phyloP scores from a whole-genome alignment of 2,888 invertebrate genomes.

The Galerucella calmariensis region DNA sequence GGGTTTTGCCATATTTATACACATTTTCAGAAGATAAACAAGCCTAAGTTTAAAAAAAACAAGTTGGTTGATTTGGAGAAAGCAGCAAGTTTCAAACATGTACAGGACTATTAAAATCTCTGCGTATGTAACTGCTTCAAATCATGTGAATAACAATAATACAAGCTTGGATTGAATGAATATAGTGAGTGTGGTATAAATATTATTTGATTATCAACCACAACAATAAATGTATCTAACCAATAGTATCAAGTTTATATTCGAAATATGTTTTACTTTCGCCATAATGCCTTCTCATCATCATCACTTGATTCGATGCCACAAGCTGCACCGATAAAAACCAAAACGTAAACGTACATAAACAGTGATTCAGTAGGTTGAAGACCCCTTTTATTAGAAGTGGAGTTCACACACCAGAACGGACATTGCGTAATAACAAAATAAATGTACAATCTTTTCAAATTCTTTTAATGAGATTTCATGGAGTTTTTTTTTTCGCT shows the following conservation, averaged over 20 bases:
- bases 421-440: constrained; percentile 25
- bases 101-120: too few species aligned
- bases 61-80: too few species aligned
- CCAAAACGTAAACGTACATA: constrained; percentile 13
- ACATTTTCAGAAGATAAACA: too few species aligned
- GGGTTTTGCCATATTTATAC: too few species aligned
- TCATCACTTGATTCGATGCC: neutral
- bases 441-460: constrained; percentile 29
- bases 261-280: neutral
- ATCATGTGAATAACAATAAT: too few species aligned
- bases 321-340: neutral
- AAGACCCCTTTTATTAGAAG: constrained; percentile 28
- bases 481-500: constrained; percentile 5
- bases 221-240: neutral
- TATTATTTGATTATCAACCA: neutral
- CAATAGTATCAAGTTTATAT: neutral
- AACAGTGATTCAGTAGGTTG: constrained; percentile 23
- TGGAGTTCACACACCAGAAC: constrained; percentile 29
- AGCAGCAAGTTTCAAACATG: too few species aligned
- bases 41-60: too few species aligned
- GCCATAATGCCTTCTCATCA: neutral
- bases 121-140: too few species aligned
- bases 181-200: neutral
- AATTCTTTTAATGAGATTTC: constrained; percentile 16
- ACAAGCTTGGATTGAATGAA: neutral